phyloP scores from a whole-genome alignment of 2,797 vertebrate genomes.

The Bothrops alternatus region DNA sequence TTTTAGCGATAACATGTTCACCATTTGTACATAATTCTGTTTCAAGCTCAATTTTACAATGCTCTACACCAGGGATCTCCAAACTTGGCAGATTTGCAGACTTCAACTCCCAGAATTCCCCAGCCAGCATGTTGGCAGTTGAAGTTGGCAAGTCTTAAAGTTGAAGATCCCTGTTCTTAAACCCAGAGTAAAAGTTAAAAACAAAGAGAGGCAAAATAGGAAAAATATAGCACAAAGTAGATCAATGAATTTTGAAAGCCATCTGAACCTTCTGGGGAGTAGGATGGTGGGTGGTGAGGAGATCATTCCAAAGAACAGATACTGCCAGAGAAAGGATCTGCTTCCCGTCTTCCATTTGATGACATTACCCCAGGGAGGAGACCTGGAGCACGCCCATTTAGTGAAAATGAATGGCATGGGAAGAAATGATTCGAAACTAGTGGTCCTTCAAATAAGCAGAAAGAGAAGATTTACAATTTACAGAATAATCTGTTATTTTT shows the following conservation, averaged over 20 bases:
- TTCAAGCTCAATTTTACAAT: background rate
- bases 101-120: background rate
- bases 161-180: background rate
- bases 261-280: background rate
- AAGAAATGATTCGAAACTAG: background rate
- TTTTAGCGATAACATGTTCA: too few relatives aligned
- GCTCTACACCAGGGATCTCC: background rate
- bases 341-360: background rate
- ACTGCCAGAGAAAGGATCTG: background rate
- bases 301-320: background rate
- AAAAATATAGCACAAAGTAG: background rate
- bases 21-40: too few relatives aligned
- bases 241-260: background rate
- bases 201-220: background rate
- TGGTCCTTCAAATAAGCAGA: background rate
- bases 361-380: background rate
- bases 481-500: background rate
- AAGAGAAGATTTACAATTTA: background rate
- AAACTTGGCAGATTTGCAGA: background rate
- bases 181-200: background rate
- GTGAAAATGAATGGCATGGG: background rate
- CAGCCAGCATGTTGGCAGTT: background rate
- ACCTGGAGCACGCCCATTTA: background rate
- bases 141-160: too few relatives aligned
- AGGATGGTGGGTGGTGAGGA: background rate